Conservation (phyloP, 2,113 vertebrate species). For the Ctenodactylus gundi region DNA sequence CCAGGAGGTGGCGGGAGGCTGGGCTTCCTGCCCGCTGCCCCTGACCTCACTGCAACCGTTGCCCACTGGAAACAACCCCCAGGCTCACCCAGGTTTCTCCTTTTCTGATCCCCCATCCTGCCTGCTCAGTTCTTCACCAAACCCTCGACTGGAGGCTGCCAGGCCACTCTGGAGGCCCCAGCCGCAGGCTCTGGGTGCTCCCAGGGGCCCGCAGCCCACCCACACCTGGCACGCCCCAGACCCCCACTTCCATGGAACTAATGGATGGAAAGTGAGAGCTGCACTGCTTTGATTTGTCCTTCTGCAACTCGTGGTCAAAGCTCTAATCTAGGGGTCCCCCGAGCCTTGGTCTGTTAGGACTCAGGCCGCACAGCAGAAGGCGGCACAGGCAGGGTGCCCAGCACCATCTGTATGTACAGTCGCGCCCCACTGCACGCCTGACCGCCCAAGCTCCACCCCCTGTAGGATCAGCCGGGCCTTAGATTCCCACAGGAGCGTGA, state of each 20-base stretch:
- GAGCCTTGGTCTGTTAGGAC: neutral
- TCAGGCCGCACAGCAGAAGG: neutral
- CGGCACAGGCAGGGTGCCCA: no score
- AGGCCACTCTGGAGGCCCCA: neutral
- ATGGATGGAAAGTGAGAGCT: neutral
- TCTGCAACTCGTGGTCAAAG: neutral
- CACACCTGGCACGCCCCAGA: rapidly evolving
- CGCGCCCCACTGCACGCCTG: no score
- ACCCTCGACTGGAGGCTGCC: neutral
- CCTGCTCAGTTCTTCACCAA: neutral
- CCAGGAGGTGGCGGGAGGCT: no score
- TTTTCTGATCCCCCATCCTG: neutral
- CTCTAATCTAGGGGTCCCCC: rapidly evolving
- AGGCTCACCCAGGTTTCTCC: neutral
- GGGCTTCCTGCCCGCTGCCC: neutral
- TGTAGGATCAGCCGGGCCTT: no score
- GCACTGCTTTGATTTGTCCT: neutral
- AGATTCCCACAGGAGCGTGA: no score
- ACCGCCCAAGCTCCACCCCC: no score
- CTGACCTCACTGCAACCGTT: neutral
- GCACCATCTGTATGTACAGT: no score
- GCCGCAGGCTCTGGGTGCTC: neutral
- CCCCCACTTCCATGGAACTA: neutral
- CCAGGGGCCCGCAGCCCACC: rapidly evolving
- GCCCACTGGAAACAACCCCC: neutral